Conservation (phyloP, 2,888 invertebrate genomes). For the Charanyca ferruginea region DNA sequence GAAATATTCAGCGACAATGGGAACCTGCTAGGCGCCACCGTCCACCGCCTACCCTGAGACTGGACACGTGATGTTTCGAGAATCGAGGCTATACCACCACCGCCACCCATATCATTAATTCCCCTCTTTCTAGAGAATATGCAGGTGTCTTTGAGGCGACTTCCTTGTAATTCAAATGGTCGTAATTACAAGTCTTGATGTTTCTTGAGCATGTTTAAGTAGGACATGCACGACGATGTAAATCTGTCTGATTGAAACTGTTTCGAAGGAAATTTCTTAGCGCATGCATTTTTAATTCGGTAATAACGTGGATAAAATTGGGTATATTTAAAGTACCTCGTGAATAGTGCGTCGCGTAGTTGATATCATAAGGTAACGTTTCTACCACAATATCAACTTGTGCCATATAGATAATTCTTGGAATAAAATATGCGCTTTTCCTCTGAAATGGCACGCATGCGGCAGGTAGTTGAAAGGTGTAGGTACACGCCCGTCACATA, state of each 20-base stretch:
- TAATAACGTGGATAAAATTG: slow-evolving; percentile 29
- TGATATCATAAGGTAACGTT: slow-evolving; percentile 1
- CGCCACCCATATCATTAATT: slow-evolving; percentile 63
- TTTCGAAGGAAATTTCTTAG: slow-evolving; percentile 29
- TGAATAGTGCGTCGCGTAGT: background rate
- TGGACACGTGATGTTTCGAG: slow-evolving; percentile 66
- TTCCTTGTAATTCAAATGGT: slow-evolving; percentile 51
- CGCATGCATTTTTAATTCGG: slow-evolving; percentile 30
- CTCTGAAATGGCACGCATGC: slow-evolving; percentile 59
- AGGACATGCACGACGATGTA: slow-evolving; percentile 46
- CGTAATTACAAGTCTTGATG: slow-evolving; percentile 48
- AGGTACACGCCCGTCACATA: slow-evolving; percentile 64
- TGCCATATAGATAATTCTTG: slow-evolving; percentile 54
- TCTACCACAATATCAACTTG: slow-evolving; percentile 1
- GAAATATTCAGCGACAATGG: slow-evolving; percentile 86
- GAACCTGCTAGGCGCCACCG: slow-evolving; percentile 76
- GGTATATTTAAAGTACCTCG: slow-evolving; percentile 9
- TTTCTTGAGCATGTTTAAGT: slow-evolving; percentile 47
- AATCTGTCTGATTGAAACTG: slow-evolving; percentile 30
- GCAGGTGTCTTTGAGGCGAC: slow-evolving; percentile 75
- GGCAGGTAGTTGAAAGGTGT: slow-evolving; percentile 62
- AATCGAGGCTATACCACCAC: slow-evolving; percentile 58
- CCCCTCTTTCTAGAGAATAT: slow-evolving; percentile 70
- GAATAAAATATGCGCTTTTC: slow-evolving; percentile 64
- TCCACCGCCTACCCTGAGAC: slow-evolving; percentile 57